A percentile compares a stretch with the other conserved stretches of the same genome.
These are phyloP conservation scores for Tridacna crocea DNA, from an alignment of 2,888 invertebrate genomes.

Conservation along the genomic window DNA sequence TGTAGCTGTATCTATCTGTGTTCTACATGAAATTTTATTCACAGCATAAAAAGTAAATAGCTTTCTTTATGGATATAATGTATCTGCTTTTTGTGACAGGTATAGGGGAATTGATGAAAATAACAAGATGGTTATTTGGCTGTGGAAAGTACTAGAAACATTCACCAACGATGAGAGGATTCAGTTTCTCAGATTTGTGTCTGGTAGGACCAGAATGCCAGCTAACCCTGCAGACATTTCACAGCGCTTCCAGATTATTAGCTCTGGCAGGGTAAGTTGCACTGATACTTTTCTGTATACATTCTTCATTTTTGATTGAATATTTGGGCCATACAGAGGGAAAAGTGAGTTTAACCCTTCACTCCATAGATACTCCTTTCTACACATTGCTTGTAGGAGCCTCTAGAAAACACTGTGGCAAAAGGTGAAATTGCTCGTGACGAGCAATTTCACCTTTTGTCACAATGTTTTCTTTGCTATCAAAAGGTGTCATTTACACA, in stretches of 20 bases:
- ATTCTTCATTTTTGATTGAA: not conserved
- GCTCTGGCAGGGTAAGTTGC: conserved; percentile 82
- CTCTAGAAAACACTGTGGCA: too few species aligned
- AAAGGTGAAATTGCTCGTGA: too few species aligned
- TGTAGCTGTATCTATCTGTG: too few species aligned
- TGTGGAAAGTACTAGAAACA: conserved; percentile 88
- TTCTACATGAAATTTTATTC: too few species aligned
- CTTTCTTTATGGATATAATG: not conserved
- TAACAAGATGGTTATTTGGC: conserved; percentile 87
- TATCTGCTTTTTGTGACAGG: conserved; percentile 78
- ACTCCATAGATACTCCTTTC: too few species aligned
- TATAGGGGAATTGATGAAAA: conserved; percentile 88
- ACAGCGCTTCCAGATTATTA: conserved; percentile 87
- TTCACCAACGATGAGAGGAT: conserved; percentile 88
- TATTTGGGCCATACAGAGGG: too few species aligned
- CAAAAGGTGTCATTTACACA: too few species aligned
- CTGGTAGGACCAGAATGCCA: conserved; percentile 88
- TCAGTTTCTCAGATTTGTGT: conserved; percentile 88
- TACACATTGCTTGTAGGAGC: too few species aligned
- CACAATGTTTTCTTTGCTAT: too few species aligned
- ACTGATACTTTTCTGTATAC: not conserved
- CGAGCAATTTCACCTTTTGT: too few species aligned
- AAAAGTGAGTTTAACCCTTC: too few species aligned
- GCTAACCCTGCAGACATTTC: conserved; percentile 88
- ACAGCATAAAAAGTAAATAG: too few species aligned